phyloP scores from a whole-genome alignment of 2,797 vertebrate species.

The Xyrichtys novacula region DNA sequence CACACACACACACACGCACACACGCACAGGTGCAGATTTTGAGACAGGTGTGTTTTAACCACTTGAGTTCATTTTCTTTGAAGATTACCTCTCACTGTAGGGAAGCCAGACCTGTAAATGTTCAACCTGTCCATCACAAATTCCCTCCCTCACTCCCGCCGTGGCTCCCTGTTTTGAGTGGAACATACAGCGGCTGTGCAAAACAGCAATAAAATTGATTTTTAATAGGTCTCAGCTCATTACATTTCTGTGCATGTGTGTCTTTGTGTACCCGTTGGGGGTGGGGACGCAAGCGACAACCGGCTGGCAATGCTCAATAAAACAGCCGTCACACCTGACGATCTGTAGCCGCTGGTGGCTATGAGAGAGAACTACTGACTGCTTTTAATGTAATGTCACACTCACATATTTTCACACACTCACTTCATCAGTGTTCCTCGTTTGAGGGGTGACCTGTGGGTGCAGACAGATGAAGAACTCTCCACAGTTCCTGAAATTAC shows the following conservation, averaged over 20 bases:
- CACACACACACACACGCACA: not conserved
- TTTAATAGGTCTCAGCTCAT: conserved; percentile 79
- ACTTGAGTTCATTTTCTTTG: conserved; percentile 2
- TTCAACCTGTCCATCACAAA: conserved; percentile 43
- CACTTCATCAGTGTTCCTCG: conserved; percentile 6
- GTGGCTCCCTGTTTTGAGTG: conserved; percentile 70
- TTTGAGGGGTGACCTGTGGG: conserved; percentile 21
- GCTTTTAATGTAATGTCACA: conserved; percentile 6
- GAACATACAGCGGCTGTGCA: conserved; percentile 70
- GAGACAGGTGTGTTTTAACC: conserved; percentile 21
- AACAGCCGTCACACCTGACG: conserved; percentile 34
- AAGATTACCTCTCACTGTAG: not conserved
- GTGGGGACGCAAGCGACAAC: not conserved
- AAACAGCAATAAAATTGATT: conserved; percentile 78
- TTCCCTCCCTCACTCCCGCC: not conserved
- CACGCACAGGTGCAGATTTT: not conserved
- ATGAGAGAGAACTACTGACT: not conserved
- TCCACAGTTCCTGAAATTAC: conserved; percentile 35
- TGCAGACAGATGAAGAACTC: conserved; percentile 27
- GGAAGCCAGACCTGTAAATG: conserved; percentile 43
- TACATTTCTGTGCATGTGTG: conserved; percentile 45
- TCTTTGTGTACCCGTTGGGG: conserved; percentile 19
- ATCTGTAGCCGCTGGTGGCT: conserved; percentile 16
- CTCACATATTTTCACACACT: conserved; percentile 15
- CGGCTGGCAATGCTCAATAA: conserved; percentile 25